Evolutionary conservation across 2,888 invertebrate genomes (phyloP).

Genomic region (Orthonevra nobilis): DNA sequence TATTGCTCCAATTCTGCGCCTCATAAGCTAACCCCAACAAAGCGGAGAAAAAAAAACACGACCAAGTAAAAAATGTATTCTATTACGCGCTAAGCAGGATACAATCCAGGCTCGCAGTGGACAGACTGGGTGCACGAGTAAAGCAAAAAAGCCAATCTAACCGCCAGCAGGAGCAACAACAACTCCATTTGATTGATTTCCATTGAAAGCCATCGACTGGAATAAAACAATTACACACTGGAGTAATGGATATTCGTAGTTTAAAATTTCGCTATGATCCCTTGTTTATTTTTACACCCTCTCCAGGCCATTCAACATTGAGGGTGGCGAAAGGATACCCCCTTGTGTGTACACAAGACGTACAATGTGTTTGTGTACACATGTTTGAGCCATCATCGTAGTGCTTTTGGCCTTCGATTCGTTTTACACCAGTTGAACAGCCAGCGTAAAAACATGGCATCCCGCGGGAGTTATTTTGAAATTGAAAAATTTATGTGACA

Average conservation of each 20-base stretch:
- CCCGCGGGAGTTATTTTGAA: constrained; percentile 41
- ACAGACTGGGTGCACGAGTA: constrained; percentile 7
- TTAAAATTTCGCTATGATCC: constrained; percentile 61
- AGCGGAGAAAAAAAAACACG: background rate
- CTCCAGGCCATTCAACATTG: constrained; percentile 1
- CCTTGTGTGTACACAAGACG: background rate
- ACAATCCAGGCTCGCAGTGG: too few relatives aligned
- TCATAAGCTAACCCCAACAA: background rate
- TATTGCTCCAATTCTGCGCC: constrained; percentile 10
- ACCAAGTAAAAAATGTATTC: constrained; percentile 17
- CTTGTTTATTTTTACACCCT: constrained; percentile 45
- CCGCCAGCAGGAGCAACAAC: constrained; percentile 11
- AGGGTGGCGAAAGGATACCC: background rate
- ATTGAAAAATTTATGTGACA: constrained; percentile 16
- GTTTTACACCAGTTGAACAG: constrained; percentile 61
- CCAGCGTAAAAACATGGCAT: constrained; percentile 30
- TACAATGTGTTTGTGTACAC: background rate
- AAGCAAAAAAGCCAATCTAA: background rate
- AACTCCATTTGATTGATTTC: constrained; percentile 64
- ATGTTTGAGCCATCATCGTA: background rate
- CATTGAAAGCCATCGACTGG: constrained; percentile 72
- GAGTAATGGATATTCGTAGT: constrained; percentile 67
- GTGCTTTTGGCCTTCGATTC: constrained; percentile 37
- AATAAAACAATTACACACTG: constrained; percentile 74
- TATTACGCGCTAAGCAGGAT: constrained; percentile 14